phyloP scores from a whole-genome alignment of 2,888 invertebrate genomes.

The Melipona bicolor region DNA sequence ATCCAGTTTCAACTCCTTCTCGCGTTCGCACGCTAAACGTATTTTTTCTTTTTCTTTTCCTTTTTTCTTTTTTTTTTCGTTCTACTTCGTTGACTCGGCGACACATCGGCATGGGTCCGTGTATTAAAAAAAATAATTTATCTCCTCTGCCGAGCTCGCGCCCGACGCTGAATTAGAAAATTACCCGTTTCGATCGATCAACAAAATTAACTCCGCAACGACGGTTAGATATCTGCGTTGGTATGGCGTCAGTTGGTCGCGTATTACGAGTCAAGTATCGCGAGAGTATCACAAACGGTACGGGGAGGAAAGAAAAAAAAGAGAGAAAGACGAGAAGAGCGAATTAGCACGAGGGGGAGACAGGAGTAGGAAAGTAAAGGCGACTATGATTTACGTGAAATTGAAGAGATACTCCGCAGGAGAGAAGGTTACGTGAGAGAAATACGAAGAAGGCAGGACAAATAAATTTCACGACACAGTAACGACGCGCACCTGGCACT shows the following conservation, averaged over 20 bases:
- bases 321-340: background rate
- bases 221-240: background rate
- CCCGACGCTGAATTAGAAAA: conserved; percentile 26
- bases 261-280: background rate
- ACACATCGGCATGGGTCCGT: conserved; percentile 45
- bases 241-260: background rate
- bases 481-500: conserved; percentile 42
- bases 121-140: conserved; percentile 51
- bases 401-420: background rate
- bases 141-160: background rate
- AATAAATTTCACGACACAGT: conserved; percentile 52
- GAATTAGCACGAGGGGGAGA: background rate
- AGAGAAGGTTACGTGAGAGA: conserved; percentile 2
- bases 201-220: background rate
- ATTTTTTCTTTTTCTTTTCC: background rate
- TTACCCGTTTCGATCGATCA: conserved; percentile 12
- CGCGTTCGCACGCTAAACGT: background rate
- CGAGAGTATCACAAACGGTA: too few species aligned
- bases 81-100: conserved; percentile 53
- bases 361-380: background rate
- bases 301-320: background rate
- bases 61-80: conserved; percentile 21
- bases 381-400: conserved; percentile 45
- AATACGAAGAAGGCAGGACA: conserved; percentile 15
- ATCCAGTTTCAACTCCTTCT: conserved; percentile 10